Evolutionary conservation across 2,888 invertebrate species (phyloP).

Genomic region (Parochlus steinenii): DNA sequence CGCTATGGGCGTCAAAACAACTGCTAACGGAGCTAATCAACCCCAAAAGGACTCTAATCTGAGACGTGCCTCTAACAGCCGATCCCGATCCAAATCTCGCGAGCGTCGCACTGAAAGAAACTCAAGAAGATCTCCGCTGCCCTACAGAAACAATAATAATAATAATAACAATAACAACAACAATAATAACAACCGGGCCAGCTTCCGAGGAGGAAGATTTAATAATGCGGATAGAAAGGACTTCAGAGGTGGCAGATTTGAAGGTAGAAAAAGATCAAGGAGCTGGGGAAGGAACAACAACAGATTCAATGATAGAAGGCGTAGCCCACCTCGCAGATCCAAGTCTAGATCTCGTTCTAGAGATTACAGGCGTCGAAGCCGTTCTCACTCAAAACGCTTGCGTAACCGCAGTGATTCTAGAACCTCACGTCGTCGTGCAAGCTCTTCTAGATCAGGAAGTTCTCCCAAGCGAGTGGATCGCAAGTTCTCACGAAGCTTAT

Average conservation of each 20-base stretch:
- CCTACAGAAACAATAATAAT: background rate
- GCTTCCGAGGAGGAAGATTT: no score
- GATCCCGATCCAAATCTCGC: no score
- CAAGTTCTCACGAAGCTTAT: no score
- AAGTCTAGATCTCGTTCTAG: constrained; percentile 1
- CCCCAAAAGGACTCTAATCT: no score
- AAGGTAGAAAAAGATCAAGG: background rate
- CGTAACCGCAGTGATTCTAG: no score
- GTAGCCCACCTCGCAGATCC: constrained; percentile 1
- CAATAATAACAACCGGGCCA: constrained; percentile 12
- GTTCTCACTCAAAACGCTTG: no score
- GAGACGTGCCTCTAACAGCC: background rate
- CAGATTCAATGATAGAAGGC: background rate
- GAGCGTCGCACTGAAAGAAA: constrained; percentile 5
- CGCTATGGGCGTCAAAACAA: constrained; percentile 37
- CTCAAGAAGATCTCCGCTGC: constrained; percentile 1
- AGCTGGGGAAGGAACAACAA: background rate
- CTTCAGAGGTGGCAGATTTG: constrained; percentile 9
- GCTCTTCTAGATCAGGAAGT: no score
- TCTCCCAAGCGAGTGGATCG: no score
- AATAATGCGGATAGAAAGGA: constrained; percentile 14
- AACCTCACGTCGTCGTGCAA: no score
- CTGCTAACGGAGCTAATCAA: constrained; percentile 15
- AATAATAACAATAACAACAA: constrained; percentile 12
- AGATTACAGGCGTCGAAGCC: no score